These are phyloP conservation scores for Helicoverpa armigera DNA, from an alignment of 1,140 invertebrate species.

Conservation along the genomic window DNA sequence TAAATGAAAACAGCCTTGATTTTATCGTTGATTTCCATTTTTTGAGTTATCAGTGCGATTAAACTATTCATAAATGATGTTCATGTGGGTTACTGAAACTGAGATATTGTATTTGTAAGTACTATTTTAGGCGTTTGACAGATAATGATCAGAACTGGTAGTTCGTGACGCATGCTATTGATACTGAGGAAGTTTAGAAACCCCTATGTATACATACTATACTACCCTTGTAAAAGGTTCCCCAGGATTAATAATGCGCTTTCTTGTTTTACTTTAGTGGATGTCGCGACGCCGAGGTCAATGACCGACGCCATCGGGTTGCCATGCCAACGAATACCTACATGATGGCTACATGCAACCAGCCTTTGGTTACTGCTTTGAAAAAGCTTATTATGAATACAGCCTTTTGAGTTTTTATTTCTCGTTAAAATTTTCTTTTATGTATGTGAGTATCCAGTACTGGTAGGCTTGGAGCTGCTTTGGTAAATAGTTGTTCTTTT, in stretches of 20 bases:
- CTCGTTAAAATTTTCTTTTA: slow-evolving; percentile 58
- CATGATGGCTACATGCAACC: slow-evolving; percentile 62
- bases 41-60: slow-evolving; percentile 25
- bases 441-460: neutral
- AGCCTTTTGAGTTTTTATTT: slow-evolving; percentile 57
- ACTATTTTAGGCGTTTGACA: neutral
- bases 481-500: neutral
- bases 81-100: neutral
- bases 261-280: slow-evolving; percentile 79
- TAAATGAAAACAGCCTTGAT: slow-evolving; percentile 24
- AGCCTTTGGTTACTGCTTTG: slow-evolving; percentile 52
- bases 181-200: neutral
- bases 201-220: neutral
- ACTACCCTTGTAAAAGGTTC: slow-evolving; percentile 72
- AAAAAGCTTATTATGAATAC: slow-evolving; percentile 63
- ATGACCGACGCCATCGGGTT: slow-evolving; percentile 76
- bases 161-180: neutral
- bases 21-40: slow-evolving; percentile 12
- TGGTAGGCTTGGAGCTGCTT: neutral
- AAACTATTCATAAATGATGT: neutral
- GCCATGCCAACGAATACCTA: slow-evolving; percentile 76
- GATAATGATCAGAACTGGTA: neutral
- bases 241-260: slow-evolving; percentile 76
- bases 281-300: slow-evolving; percentile 79
- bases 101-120: neutral